Evolutionary conservation across 2,888 invertebrate genomes (phyloP), one percentile per base, ranked within the genome.

Genomic region (Stomorhina lunata): DNA sequence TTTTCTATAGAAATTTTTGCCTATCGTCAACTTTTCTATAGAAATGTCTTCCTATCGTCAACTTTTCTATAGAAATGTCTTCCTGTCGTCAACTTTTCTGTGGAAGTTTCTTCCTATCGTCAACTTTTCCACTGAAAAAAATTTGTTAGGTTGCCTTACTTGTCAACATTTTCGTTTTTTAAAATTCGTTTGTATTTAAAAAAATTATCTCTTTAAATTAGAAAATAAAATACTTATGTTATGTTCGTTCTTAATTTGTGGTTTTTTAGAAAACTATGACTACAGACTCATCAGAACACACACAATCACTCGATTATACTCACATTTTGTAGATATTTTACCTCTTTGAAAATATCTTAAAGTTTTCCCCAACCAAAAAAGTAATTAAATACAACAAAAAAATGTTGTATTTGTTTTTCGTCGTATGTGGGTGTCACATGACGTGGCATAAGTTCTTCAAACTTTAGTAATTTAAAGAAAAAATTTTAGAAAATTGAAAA

Each of bases 351-450:
- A 40, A 22, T 29, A 15, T 7, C n/a, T 22, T 22, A n/a, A n/a
- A n/a, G n/a, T 57, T 37, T 20, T 48, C 5, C 48, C 37, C n/a
- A n/a, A n/a, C n/a, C n/a, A n/a, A 48, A 22, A 48, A 48, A 48
- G 20, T 48, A 48, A 48, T 48, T 48, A 48, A 48, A 20, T 7
- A 7, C 43, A 9, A 45, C 10, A 12, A 6, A 4, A 48, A 0
- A 12, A 7, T 15, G 10, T 55, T 17, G 17, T 32, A 34, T 37
- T 57, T 40, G 20, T 45, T 25, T 69, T 17, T 4, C 9, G 17
- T 63, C 37, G 10, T 43, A 48, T 34, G 75, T 76, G 66, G 66
- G 76, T 37, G 76, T 45, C 48, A 45, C 20, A 63, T 73, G 45
- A 76, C 45, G 57, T 37, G 32, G 32, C 55, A 10, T 34, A 55